Conservation (phyloP, 1,140 invertebrate species). For the Drosophila equinoxialis region DNA sequence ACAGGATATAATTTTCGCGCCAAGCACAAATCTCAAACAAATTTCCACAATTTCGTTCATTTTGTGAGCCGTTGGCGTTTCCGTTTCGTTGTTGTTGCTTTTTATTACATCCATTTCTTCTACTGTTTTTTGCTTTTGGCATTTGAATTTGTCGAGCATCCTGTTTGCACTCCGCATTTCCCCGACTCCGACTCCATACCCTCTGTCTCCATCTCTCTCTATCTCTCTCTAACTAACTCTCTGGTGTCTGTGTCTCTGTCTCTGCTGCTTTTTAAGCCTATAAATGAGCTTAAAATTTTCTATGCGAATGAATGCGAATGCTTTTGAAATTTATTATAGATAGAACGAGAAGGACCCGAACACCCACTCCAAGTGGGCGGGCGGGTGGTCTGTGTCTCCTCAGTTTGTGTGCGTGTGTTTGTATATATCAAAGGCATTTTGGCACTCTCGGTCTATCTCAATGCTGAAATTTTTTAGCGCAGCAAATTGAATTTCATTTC, state of each 20-base stretch:
- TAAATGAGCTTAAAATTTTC: constrained; percentile 83
- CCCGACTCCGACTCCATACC: not conserved
- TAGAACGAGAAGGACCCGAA: constrained; percentile 24
- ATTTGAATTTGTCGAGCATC: constrained; percentile 72
- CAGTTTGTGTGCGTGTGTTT: constrained; percentile 21
- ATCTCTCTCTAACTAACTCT: not conserved
- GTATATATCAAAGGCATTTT: constrained; percentile 65
- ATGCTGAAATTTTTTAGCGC: constrained; percentile 66
- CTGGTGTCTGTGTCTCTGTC: not conserved
- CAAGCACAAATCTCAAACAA: constrained; percentile 73
- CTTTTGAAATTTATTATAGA: constrained; percentile 79
- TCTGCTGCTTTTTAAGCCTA: constrained; percentile 72
- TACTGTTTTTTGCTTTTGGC: constrained; percentile 58
- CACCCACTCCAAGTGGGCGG: constrained; percentile 20
- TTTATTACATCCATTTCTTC: constrained; percentile 62
- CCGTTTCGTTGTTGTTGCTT: constrained; percentile 60
- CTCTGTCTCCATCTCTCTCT: not conserved
- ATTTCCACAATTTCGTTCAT: constrained; percentile 57
- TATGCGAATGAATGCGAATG: constrained; percentile 81
- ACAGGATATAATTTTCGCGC: constrained; percentile 75
- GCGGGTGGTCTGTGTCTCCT: not conserved
- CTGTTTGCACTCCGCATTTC: constrained; percentile 41
- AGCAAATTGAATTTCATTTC: constrained; percentile 80
- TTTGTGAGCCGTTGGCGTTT: constrained; percentile 59
- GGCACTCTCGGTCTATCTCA: constrained; percentile 38